Base-by-base conservation (phyloP, 2,113 vertebrate genomes). In the Myrmophylax atrothorax region DNA sequence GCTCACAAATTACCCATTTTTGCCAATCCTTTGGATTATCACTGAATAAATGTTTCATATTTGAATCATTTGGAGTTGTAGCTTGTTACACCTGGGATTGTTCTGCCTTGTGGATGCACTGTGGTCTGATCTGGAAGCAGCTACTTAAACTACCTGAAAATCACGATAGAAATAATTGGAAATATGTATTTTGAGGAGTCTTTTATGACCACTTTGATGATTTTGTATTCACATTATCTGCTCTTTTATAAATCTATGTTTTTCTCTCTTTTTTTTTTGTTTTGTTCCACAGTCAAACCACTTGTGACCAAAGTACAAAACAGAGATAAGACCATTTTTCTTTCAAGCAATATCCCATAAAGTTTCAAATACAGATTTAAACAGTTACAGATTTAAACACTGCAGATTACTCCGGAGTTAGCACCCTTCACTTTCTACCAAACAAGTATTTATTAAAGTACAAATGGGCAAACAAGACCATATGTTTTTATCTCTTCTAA, bases 371-470 rank as follows among this genome's bases (percentile, higher is more conserved):
- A 76, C 58, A 84, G 83, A 84, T 84, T 90, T 89, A 74, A 88
- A 88, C 40, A 86, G 67, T 40, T 63, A 42, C 55, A 95, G 80
- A 95, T 84, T 87, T 92, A 84, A 87, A 84, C 1, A 5, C 38
- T 82, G n/a, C 23, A 82, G 38, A 84, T 78, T 89, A 76, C 49
- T 58, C 40, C 49, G 35, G 40, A 60, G 33, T 33, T 89, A 80
- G 89, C 83, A 86, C 64, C 26, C 80, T 90, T 92, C 89, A 68
- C 86, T 93, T 96, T 91, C 91, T 84, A 90, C 69, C 76, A 89
- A 93, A 63, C 35, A 90, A 81, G 68, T 44, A 56, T 59, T 88
- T 84, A 74, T 22, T 89, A 26, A 74, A 95, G 69, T 56, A 92
- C 60, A 94, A 93, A 84, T 2, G 12, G 16, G 3, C 29, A 78